Evolutionary conservation across 2,113 vertebrate genomes (phyloP).

Genomic region (Actenoides lindsayi): DNA sequence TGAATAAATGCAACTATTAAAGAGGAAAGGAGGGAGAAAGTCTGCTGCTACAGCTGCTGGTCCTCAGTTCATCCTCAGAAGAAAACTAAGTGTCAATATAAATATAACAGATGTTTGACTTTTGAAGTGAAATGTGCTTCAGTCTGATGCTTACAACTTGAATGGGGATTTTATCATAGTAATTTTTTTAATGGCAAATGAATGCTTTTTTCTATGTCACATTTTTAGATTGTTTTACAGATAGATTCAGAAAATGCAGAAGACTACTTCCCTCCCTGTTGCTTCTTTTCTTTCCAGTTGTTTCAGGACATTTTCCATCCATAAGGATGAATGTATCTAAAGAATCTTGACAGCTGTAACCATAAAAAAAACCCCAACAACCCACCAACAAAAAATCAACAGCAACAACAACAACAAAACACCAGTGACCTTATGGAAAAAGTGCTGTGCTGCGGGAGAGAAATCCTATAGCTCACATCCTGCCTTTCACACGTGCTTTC

Average conservation of each 20-base stretch:
- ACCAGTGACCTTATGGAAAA: not conserved
- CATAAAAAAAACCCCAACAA: not conserved
- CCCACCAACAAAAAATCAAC: not conserved
- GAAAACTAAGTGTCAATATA: not conserved
- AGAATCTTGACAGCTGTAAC: not conserved
- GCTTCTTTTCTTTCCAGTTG: not conserved
- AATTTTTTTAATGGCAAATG: not conserved
- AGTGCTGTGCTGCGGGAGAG: not conserved
- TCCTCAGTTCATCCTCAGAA: not conserved
- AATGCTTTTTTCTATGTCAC: not conserved
- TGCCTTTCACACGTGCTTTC: not conserved
- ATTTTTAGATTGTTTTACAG: not conserved
- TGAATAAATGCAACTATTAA: not conserved
- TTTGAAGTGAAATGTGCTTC: not conserved
- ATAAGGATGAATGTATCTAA: not conserved
- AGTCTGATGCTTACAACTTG: not conserved
- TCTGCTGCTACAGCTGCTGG: not conserved
- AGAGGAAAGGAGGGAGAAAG: not conserved
- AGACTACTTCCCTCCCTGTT: rapidly evolving
- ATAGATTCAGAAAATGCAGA: not conserved
- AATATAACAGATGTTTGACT: not conserved
- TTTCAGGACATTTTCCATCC: not conserved
- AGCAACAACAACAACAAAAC: not conserved
- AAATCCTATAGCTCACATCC: not conserved
- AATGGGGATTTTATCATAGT: not conserved